A percentile compares a stretch with the other conserved stretches of the same genome.
These are phyloP conservation scores for Psammodynastes pulverulentus DNA, from an alignment of 2,113 vertebrate species.

Conservation along the genomic window DNA sequence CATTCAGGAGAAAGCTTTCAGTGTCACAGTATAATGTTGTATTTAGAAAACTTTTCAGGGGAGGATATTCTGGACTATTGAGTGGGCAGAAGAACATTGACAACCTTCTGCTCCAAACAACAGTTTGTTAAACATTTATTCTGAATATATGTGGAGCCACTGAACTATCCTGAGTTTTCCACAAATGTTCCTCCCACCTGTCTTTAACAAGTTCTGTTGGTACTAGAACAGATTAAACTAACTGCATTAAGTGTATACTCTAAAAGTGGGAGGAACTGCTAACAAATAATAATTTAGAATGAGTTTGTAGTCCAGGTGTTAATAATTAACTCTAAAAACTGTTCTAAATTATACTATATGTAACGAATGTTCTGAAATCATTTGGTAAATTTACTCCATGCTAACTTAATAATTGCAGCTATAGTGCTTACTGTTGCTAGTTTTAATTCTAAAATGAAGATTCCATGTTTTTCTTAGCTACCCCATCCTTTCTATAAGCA, in stretches of 20 bases:
- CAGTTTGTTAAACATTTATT: neutral
- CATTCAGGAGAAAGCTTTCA: neutral
- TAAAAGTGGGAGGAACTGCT: neutral
- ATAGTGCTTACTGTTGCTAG: neutral
- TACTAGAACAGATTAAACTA: neutral
- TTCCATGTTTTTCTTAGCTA: neutral
- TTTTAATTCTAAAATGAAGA: neutral
- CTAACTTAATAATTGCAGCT: conserved; percentile 7
- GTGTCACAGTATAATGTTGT: neutral
- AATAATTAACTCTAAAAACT: neutral
- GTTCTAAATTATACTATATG: neutral
- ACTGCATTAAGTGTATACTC: neutral
- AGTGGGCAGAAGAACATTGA: neutral
- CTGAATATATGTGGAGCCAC: neutral
- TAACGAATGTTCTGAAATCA: neutral
- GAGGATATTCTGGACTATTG: neutral
- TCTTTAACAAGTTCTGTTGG: neutral
- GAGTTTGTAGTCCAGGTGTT: neutral
- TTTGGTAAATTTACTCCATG: neutral
- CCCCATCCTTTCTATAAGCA: neutral
- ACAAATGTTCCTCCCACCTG: neutral
- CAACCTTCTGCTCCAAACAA: neutral
- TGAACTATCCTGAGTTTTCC: neutral
- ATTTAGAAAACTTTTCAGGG: neutral
- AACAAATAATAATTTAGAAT: neutral